These are phyloP conservation scores for Bothrops jararaca DNA, from an alignment of 2,113 vertebrate genomes.

Conservation along the genomic window DNA sequence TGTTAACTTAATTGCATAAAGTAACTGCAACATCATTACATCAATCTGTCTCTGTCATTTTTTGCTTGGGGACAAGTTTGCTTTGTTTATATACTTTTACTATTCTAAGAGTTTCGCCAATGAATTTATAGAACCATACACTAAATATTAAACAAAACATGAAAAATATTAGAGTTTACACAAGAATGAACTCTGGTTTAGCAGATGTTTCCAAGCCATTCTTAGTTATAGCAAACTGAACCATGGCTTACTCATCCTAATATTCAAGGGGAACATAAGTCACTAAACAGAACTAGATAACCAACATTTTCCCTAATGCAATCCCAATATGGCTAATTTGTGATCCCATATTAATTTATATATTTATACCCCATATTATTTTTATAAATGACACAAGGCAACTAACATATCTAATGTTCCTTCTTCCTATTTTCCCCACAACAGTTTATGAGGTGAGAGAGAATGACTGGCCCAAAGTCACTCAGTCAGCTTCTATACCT, in stretches of 20 bases:
- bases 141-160: background rate
- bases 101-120: background rate
- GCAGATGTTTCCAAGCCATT: background rate
- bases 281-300: background rate
- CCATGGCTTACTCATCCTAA: background rate
- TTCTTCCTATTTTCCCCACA: background rate
- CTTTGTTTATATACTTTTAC: background rate
- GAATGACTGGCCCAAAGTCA: background rate
- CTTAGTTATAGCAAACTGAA: background rate
- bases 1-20: conserved; percentile 6
- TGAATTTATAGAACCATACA: background rate
- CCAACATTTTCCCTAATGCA: background rate
- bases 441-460: background rate
- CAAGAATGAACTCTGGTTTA: background rate
- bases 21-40: background rate
- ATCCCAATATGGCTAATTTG: background rate
- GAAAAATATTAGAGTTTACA: background rate
- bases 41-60: background rate
- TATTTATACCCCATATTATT: background rate
- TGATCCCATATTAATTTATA: background rate
- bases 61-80: background rate
- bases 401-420: background rate
- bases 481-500: background rate
- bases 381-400: background rate
- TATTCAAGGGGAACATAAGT: background rate